Conservation (phyloP, 2,888 invertebrate genomes). For the Alsophila aescularia region DNA sequence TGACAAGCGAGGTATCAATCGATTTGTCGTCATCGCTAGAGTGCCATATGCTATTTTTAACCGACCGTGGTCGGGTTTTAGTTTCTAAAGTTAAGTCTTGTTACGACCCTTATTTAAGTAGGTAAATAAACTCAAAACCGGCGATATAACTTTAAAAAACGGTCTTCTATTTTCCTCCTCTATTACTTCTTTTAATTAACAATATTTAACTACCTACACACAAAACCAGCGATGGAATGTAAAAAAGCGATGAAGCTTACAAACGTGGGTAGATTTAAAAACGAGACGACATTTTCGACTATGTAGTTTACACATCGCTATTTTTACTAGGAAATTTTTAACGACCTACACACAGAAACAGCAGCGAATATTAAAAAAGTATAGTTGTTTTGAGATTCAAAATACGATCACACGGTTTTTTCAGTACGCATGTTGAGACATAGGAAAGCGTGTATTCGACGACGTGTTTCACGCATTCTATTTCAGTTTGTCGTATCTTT, state of each 20-base stretch:
- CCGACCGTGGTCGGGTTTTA: too few species aligned
- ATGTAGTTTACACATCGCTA: slow-evolving; percentile 4
- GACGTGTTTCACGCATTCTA: slow-evolving; percentile 47
- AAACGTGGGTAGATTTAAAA: slow-evolving; percentile 3
- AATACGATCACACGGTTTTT: slow-evolving; percentile 5
- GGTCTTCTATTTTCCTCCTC: neutral
- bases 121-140: too few species aligned
- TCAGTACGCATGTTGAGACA: slow-evolving; percentile 2
- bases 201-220: slow-evolving; percentile 26
- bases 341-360: neutral
- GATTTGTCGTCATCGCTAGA: too few species aligned
- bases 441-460: slow-evolving; percentile 13
- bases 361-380: slow-evolving; percentile 4
- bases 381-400: slow-evolving; percentile 8
- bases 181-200: neutral
- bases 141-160: too few species aligned
- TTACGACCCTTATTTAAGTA: too few species aligned
- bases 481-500: slow-evolving; percentile 48
- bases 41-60: too few species aligned
- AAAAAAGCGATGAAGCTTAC: neutral
- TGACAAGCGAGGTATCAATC: too few species aligned
- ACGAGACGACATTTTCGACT: neutral
- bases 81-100: too few species aligned
- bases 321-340: slow-evolving; percentile 7
- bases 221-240: neutral